Percentiles rank a stretch among this genome's conserved stretches.
Evolutionary conservation across 1,140 invertebrate genomes (phyloP).

Genomic region (Drosophila asahinai): DNA sequence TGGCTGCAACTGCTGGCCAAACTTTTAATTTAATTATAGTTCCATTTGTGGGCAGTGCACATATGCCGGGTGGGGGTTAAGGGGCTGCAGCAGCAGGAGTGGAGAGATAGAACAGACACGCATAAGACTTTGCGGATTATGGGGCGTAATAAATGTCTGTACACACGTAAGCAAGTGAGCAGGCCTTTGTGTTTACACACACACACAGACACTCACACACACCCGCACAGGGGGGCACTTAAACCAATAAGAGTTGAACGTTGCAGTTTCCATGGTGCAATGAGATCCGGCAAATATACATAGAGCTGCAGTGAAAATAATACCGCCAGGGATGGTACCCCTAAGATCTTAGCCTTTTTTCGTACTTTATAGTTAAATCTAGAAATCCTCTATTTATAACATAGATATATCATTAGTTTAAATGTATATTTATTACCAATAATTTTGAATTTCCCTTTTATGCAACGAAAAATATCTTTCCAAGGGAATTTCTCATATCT

Average conservation of each 20-base stretch:
- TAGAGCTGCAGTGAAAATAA: background rate
- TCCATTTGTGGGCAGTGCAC: constrained; percentile 66
- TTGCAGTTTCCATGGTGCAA: constrained; percentile 51
- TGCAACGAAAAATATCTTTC: too few relatives aligned
- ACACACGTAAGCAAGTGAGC: constrained; percentile 63
- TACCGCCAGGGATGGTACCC: background rate
- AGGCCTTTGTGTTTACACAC: constrained; percentile 64
- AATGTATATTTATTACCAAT: too few relatives aligned
- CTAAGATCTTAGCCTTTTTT: too few relatives aligned
- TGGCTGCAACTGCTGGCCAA: constrained; percentile 60
- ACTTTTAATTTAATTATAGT: constrained; percentile 84
- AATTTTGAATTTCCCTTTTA: too few relatives aligned
- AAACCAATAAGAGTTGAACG: constrained; percentile 63
- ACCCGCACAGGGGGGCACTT: constrained; percentile 31
- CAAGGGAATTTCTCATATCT: too few relatives aligned
- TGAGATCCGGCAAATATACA: constrained; percentile 4
- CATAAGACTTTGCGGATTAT: constrained; percentile 75
- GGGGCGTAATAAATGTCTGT: constrained; percentile 73
- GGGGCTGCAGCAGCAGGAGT: background rate
- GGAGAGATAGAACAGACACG: constrained; percentile 40
- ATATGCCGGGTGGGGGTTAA: constrained; percentile 22
- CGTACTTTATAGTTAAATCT: too few relatives aligned
- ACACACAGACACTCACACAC: constrained; percentile 20
- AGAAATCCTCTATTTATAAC: too few relatives aligned
- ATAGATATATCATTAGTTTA: too few relatives aligned